Evolutionary conservation across 2,113 vertebrate species (phyloP).

Genomic region (Mesoclemmys tuberculata): DNA sequence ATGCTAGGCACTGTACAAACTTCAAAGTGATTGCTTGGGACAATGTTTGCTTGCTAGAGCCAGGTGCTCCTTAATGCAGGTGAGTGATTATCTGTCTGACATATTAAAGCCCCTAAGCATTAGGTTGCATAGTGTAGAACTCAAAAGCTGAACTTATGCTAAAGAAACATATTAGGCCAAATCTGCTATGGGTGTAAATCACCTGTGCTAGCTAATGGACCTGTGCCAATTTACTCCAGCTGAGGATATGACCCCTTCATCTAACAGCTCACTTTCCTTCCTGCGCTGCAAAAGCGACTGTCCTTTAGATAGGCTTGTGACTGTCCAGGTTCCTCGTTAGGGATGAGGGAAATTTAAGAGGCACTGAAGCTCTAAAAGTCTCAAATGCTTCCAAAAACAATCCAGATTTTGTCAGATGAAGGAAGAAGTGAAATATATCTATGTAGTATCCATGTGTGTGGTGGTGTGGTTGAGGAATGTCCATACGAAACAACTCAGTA

Average conservation of each 20-base stretch:
- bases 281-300: background rate
- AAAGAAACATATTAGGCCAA: background rate
- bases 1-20: background rate
- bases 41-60: background rate
- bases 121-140: background rate
- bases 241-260: background rate
- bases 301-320: rapidly evolving
- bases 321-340: background rate
- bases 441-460: background rate
- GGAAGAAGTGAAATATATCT: background rate
- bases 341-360: background rate
- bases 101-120: background rate
- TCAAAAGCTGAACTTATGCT: background rate
- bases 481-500: background rate
- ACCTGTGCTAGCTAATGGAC: background rate
- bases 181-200: background rate
- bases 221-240: background rate
- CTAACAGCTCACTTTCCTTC: background rate
- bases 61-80: background rate
- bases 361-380: rapidly evolving
- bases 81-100: background rate
- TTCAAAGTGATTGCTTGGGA: background rate
- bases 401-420: background rate
- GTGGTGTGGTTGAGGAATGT: slow-evolving; percentile 49
- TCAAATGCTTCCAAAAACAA: background rate